Evolutionary conservation across 1,140 invertebrate species (phyloP).

Genomic region (Drosophila kikkawai): DNA sequence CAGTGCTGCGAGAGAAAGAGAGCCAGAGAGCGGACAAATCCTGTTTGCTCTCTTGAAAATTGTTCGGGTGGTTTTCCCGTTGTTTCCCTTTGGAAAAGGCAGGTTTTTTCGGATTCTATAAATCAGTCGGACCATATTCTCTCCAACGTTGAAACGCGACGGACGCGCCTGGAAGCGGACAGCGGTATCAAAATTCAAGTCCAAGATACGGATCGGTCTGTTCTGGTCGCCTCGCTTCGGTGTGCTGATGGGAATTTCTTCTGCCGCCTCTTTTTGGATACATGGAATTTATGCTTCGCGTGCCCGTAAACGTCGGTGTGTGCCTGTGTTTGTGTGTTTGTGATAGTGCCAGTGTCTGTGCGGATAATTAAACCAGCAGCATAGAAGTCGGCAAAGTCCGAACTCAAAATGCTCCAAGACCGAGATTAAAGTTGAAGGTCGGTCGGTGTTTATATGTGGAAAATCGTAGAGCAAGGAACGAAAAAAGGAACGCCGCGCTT

Average conservation of each 20-base stretch:
- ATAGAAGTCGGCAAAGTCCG: conserved; percentile 11
- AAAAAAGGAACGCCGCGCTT: conserved; percentile 21
- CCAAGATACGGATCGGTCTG: conserved; percentile 46
- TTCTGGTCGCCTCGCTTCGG: conserved; percentile 30
- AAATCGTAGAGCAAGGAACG: conserved; percentile 31
- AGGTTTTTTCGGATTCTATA: conserved; percentile 63
- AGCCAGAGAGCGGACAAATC: conserved; percentile 17
- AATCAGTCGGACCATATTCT: conserved; percentile 79
- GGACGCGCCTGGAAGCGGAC: conserved; percentile 76
- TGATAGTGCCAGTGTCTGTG: conserved; percentile 27
- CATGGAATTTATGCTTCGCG: conserved; percentile 56
- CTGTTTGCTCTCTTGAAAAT: conserved; percentile 26
- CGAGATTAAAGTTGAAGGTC: conserved; percentile 48
- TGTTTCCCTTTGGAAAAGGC: conserved; percentile 48
- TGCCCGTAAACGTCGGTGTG: conserved; percentile 31
- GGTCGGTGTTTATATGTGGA: conserved; percentile 30
- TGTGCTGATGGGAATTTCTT: conserved; percentile 62
- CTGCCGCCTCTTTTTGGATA: conserved; percentile 48
- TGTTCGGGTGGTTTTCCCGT: conserved; percentile 40
- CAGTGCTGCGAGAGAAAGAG: conserved; percentile 14
- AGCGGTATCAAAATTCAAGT: conserved; percentile 38
- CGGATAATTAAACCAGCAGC: conserved; percentile 57
- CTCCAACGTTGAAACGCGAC: conserved; percentile 70
- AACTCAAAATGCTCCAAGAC: conserved; percentile 47
- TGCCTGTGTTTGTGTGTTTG: conserved; percentile 26